Percentiles rank a stretch among this genome's conserved stretches.
Evolutionary conservation across 2,888 invertebrate genomes (phyloP).

Genomic region (Drosophila putrida): DNA sequence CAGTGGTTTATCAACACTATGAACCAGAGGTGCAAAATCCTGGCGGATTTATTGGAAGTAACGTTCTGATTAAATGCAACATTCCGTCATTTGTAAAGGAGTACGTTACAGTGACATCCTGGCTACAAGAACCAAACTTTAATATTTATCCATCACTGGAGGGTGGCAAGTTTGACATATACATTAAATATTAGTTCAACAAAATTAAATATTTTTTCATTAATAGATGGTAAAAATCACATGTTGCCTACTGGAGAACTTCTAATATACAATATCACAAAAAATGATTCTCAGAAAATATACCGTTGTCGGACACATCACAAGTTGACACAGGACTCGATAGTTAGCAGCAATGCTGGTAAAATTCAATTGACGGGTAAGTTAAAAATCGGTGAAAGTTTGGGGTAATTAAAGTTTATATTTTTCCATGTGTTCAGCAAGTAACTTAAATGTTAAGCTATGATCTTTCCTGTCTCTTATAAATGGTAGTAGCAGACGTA

Average conservation of each 20-base stretch:
- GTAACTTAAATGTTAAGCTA: neutral
- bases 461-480: too few relatives aligned
- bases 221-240: slow-evolving; percentile 87
- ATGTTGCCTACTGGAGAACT: slow-evolving; percentile 88
- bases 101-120: slow-evolving; percentile 87
- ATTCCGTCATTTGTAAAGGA: slow-evolving; percentile 87
- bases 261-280: slow-evolving; percentile 87
- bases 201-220: neutral
- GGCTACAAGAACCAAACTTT: slow-evolving; percentile 87
- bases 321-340: slow-evolving; percentile 87
- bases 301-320: slow-evolving; percentile 88
- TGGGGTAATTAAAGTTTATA: neutral
- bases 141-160: slow-evolving; percentile 87
- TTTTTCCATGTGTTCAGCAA: neutral
- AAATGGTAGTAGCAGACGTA: slow-evolving; percentile 4
- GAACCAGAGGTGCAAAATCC: slow-evolving; percentile 88
- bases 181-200: neutral
- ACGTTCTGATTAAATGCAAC: slow-evolving; percentile 87
- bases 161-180: slow-evolving; percentile 85
- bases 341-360: slow-evolving; percentile 87
- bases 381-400: neutral
- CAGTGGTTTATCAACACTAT: slow-evolving; percentile 87
- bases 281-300: slow-evolving; percentile 87
- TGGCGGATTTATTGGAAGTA: slow-evolving; percentile 87
- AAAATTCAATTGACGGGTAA: slow-evolving; percentile 87